Conservation (phyloP, 2,888 invertebrate genomes). For the Megastigmus dorsalis region DNA sequence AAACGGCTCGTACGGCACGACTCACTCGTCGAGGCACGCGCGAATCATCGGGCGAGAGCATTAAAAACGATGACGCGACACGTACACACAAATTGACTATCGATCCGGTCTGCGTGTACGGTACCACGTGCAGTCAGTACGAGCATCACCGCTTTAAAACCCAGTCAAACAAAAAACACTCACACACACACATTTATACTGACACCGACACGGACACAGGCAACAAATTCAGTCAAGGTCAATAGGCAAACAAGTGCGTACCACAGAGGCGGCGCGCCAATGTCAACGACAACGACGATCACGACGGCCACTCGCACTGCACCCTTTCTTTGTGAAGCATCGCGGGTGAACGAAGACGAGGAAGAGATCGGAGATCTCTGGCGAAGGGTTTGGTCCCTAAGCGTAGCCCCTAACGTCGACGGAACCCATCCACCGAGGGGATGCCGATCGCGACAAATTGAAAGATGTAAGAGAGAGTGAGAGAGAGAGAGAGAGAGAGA, state of each 20-base stretch:
- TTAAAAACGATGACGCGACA: slow-evolving; percentile 30
- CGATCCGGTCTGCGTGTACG: background rate
- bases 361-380: slow-evolving; percentile 32
- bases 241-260: background rate
- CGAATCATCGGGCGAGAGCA: slow-evolving; percentile 28
- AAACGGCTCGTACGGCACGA: slow-evolving; percentile 6
- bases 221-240: too few species aligned
- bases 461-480: slow-evolving; percentile 58
- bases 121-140: too few species aligned
- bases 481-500: slow-evolving; percentile 60
- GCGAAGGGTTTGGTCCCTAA: slow-evolving; percentile 50
- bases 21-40: background rate
- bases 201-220: too few species aligned
- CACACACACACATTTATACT: slow-evolving; percentile 13
- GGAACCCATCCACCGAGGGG: slow-evolving; percentile 1
- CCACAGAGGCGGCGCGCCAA: background rate
- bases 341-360: slow-evolving; percentile 23
- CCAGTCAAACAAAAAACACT: background rate
- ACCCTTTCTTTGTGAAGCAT: background rate
- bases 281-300: background rate
- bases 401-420: slow-evolving; percentile 54
- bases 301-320: background rate
- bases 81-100: background rate
- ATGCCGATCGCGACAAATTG: background rate
- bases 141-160: slow-evolving; percentile 10